Evolutionary conservation across 2,888 invertebrate species (phyloP).

Genomic region (Nephrotoma appendiculata): DNA sequence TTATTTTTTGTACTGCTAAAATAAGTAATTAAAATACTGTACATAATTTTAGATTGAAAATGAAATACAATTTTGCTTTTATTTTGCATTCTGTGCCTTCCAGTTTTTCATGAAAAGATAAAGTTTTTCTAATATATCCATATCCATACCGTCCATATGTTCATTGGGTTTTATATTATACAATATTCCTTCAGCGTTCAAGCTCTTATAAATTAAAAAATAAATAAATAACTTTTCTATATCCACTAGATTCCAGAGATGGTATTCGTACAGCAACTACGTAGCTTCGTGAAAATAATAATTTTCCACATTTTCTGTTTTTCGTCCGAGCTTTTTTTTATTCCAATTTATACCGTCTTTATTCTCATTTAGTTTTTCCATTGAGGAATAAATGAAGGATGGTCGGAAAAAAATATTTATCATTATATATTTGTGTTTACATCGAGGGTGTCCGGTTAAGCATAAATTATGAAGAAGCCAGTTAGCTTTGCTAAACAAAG

Average conservation of each 20-base stretch:
- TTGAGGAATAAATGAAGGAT: not conserved
- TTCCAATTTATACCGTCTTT: not conserved
- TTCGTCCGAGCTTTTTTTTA: not conserved
- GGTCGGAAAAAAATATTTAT: not conserved
- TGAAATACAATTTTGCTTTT: not conserved
- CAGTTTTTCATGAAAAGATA: not conserved
- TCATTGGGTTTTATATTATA: not conserved
- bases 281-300: not conserved
- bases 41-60: not conserved
- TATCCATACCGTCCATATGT: not conserved
- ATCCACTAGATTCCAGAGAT: not conserved
- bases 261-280: not conserved
- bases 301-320: not conserved
- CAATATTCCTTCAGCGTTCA: not conserved
- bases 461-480: not conserved
- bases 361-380: not conserved
- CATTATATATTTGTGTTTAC: not conserved
- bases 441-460: not conserved
- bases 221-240: not conserved
- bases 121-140: not conserved
- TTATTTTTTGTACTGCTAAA: not conserved
- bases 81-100: not conserved
- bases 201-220: not conserved
- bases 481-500: not conserved
- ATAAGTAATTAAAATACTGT: not conserved